A percentile compares a stretch with the other conserved stretches of the same genome.
Conservation (phyloP, 2,888 invertebrate genomes). For the Parasteatoda lunata region DNA sequence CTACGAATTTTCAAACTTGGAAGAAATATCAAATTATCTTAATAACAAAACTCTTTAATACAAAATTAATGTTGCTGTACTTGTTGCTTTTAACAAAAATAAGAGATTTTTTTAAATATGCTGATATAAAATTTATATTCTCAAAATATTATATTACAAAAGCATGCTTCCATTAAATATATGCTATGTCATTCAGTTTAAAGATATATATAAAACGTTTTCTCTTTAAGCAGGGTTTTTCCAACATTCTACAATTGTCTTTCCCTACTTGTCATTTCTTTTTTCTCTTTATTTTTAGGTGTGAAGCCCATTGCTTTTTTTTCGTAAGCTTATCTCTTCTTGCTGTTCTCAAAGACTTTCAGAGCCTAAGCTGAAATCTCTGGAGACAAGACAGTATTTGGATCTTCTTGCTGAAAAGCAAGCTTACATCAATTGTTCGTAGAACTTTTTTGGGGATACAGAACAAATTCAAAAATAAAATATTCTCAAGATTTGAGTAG, state of each 20-base stretch:
- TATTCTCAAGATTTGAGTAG: too few species aligned
- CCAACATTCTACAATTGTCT: neutral
- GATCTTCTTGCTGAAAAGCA: neutral
- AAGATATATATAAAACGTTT: neutral
- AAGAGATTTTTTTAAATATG: too few species aligned
- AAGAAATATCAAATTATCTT: too few species aligned
- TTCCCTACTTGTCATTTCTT: neutral
- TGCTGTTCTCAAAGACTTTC: neutral
- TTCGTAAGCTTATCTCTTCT: constrained; percentile 2
- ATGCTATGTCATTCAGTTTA: too few species aligned
- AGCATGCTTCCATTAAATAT: too few species aligned
- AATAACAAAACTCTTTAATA: too few species aligned
- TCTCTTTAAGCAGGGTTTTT: neutral
- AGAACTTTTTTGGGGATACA: neutral
- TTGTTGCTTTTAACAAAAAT: too few species aligned
- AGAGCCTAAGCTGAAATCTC: constrained; percentile 2
- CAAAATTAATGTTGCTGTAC: too few species aligned
- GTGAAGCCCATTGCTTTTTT: neutral
- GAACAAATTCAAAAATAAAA: neutral
- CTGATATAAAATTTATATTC: too few species aligned
- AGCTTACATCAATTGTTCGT: neutral
- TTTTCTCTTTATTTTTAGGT: neutral
- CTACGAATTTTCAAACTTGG: too few species aligned
- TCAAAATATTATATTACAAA: too few species aligned
- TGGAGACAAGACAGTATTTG: constrained; percentile 5